phyloP scores from a whole-genome alignment of 1,140 invertebrate genomes.

The Zaprionus capensis region DNA sequence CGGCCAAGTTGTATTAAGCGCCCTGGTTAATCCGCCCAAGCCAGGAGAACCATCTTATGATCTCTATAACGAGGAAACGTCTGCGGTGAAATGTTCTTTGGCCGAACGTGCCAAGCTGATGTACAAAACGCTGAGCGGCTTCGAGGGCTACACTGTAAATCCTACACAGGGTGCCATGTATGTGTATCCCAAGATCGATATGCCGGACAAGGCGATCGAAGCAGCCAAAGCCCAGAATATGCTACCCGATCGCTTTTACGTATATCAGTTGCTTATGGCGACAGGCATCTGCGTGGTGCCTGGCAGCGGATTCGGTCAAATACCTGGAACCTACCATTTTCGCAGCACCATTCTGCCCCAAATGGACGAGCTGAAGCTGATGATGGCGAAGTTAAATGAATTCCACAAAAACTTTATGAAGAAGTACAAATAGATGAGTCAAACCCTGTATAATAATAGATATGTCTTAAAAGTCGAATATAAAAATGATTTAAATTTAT shows the following conservation, averaged over 20 bases:
- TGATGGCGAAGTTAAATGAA: constrained; percentile 92
- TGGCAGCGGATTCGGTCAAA: constrained; percentile 97
- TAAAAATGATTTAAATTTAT: no score
- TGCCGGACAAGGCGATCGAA: constrained; percentile 91
- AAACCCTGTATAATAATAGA: no score
- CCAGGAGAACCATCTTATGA: constrained; percentile 93
- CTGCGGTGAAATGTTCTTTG: constrained; percentile 91
- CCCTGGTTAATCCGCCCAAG: constrained; percentile 91
- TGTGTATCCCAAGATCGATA: constrained; percentile 93
- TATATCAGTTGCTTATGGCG: constrained; percentile 95
- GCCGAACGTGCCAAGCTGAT: constrained; percentile 92
- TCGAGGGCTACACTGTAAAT: constrained; percentile 95
- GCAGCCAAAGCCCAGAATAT: constrained; percentile 90
- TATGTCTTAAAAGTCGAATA: no score
- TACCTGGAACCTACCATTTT: constrained; percentile 97
- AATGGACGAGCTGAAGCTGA: constrained; percentile 91
- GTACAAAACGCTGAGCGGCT: constrained; percentile 95
- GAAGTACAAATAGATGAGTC: constrained; percentile 88
- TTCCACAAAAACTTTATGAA: constrained; percentile 95
- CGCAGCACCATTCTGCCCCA: constrained; percentile 97
- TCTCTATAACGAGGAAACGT: constrained; percentile 91
- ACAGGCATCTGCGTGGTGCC: constrained; percentile 96
- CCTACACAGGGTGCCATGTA: constrained; percentile 98
- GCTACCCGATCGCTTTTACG: constrained; percentile 96
- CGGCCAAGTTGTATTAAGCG: constrained; percentile 93